Evolutionary conservation across 92 coral and sea anemone species (phyloP), one percentile per base, ranked within the genome.

Genomic region (Bergia puertoricense): DNA sequence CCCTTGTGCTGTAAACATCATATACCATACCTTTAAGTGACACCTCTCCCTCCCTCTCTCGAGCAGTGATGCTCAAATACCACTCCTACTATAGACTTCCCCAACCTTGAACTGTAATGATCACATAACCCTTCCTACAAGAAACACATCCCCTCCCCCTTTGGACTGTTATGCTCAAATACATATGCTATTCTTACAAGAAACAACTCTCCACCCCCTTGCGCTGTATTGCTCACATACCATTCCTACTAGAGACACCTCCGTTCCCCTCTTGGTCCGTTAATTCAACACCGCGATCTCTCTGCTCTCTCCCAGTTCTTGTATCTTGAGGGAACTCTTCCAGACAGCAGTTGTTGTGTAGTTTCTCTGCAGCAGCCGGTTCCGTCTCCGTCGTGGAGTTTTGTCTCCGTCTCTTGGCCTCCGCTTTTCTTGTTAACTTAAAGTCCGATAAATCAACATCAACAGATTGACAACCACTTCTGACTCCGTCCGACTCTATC

Each of bases 371-470:
- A 69, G 15, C 40, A 16, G 42, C 30, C 68, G 87, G 77, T 46
- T 50, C 48, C 5, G 67, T 13, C 36, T 69, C 87, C 18, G 77
- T 18, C n/a, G 66, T 48, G 14, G 66, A 71, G 68, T 84, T 84
- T 2, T 46, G 62, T 45, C 78, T 69, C 23, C 50, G 39, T 46
- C 87, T 84, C 87, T 84, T 84, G 39, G 78, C 22, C 45, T 45
- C 77, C 5, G 67, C 37, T 71, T 48, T 84, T 9, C 43, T 74
- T 44, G 46, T 84, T 3, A 68, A 45, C 30, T 84, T 79, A 84
- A 84, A 84, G 62, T 84, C 87, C 5, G 87, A 84, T 56, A 84
- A 84, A 54, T 84, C 87, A 68, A 84, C 39, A 71, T 84, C 87
- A 0, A 73, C 78, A 37, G 57, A 30, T n/a, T 82, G 59, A 20